Evolutionary conservation across 2,797 vertebrate species (phyloP).

Genomic region (Xenopus petersii): DNA sequence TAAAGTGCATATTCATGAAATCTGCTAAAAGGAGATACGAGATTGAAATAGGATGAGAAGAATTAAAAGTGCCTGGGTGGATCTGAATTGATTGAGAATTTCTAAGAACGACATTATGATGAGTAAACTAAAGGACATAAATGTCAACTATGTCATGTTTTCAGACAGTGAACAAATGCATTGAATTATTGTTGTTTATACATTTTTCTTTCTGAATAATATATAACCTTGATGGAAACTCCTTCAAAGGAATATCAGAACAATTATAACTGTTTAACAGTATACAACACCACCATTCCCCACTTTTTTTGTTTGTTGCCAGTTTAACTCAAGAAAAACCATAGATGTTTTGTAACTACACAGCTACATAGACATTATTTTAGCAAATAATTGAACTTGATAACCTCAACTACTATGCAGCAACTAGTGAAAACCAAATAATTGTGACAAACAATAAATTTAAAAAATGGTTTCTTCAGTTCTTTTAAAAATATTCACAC

Average conservation of each 20-base stretch:
- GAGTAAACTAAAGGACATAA: slow-evolving; percentile 30
- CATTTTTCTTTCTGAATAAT: slow-evolving; percentile 6
- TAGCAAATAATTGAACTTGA: no score
- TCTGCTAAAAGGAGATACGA: slow-evolving; percentile 25
- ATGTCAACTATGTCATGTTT: slow-evolving; percentile 21
- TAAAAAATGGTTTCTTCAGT: no score
- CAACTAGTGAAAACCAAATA: no score
- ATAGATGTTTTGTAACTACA: no score
- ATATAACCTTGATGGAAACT: slow-evolving; percentile 24
- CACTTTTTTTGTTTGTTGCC: no score
- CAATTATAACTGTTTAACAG: no score
- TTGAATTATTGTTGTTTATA: slow-evolving; percentile 11
- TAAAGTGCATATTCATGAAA: slow-evolving; percentile 32
- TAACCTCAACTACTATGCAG: no score
- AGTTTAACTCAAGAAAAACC: no score
- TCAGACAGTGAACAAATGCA: slow-evolving; percentile 25
- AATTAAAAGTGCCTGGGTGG: slow-evolving; percentile 30
- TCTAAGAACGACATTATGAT: slow-evolving; percentile 10
- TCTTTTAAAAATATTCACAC: no score
- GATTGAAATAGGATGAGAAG: slow-evolving; percentile 26
- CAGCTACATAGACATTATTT: no score
- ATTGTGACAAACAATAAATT: no score
- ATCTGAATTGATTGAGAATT: slow-evolving; percentile 24
- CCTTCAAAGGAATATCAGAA: background rate
- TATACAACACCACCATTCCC: no score